phyloP scores from a whole-genome alignment of 2,113 vertebrate species.

The Microcebus griseorufus region DNA sequence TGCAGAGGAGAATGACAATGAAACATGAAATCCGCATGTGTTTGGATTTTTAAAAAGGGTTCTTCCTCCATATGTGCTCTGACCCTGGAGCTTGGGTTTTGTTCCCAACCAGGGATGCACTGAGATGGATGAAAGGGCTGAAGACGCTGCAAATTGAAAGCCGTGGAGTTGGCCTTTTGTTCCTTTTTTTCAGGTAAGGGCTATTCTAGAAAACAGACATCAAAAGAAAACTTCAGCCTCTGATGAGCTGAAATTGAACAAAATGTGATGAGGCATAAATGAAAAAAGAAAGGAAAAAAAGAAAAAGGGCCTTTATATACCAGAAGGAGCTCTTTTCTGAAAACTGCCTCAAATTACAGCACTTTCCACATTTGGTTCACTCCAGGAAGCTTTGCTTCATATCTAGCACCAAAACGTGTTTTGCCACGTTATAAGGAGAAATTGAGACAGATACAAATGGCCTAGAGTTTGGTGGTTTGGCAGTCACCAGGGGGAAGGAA shows the following conservation, averaged over 20 bases:
- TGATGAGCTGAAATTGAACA: conserved; percentile 60
- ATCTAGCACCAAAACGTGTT: neutral
- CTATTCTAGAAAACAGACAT: conserved; percentile 72
- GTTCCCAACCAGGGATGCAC: conserved; percentile 51
- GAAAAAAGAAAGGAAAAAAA: neutral
- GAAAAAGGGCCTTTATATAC: conserved; percentile 40
- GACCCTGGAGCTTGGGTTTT: conserved; percentile 43
- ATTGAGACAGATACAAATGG: conserved; percentile 36
- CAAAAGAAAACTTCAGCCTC: conserved; percentile 68
- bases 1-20: conserved; percentile 25
- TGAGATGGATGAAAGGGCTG: conserved; percentile 47
- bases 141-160: conserved; percentile 56
- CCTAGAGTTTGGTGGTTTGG: neutral
- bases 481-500: neutral
- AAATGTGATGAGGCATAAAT: conserved; percentile 67
- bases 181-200: conserved; percentile 44
- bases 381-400: conserved; percentile 27
- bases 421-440: neutral
- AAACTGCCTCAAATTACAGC: conserved; percentile 66
- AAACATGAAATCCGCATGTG: neutral
- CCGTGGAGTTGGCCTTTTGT: conserved; percentile 57
- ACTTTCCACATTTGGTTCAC: conserved; percentile 55
- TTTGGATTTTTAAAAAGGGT: neutral
- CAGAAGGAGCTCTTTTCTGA: conserved; percentile 44
- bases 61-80: neutral